These are phyloP conservation scores for Echinarachnius parma DNA, from an alignment of 53 echinoderm and acorn worm species.

Conservation along the genomic window DNA sequence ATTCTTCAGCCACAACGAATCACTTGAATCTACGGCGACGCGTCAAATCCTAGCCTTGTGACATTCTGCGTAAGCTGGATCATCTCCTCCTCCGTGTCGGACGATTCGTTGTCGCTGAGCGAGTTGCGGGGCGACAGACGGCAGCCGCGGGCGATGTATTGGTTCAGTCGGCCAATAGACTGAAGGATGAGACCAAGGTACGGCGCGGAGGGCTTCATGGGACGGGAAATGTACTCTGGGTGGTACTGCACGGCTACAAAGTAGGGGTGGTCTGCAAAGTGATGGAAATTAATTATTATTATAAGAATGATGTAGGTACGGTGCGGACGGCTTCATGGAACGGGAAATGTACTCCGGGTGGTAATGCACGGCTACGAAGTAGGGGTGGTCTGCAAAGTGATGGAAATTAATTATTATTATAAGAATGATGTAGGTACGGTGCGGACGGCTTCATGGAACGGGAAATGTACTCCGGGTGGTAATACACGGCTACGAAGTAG, in stretches of 20 bases:
- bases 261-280: slow-evolving; percentile 81
- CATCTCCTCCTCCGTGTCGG: slow-evolving; percentile 94
- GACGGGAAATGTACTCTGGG: slow-evolving; percentile 96
- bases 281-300: neutral
- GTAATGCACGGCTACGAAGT: slow-evolving; percentile 97
- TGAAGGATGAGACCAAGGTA: slow-evolving; percentile 94
- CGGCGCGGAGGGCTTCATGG: slow-evolving; percentile 94
- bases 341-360: slow-evolving; percentile 98
- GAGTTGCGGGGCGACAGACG: slow-evolving; percentile 80
- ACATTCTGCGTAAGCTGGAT: slow-evolving; percentile 28
- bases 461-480: no score
- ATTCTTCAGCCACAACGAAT: no score
- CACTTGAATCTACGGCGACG: slow-evolving; percentile 31
- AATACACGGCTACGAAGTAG: no score
- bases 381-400: slow-evolving; percentile 71
- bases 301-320: slow-evolving; percentile 49
- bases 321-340: slow-evolving; percentile 93
- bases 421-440: no score
- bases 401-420: neutral
- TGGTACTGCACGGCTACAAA: slow-evolving; percentile 99
- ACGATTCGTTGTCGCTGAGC: slow-evolving; percentile 73
- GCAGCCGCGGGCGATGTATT: slow-evolving; percentile 74
- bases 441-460: no score
- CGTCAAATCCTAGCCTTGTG: neutral
- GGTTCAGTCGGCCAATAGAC: slow-evolving; percentile 63